Conservation (phyloP, 2,797 vertebrate genomes). For the Halcyon chelicuti region DNA sequence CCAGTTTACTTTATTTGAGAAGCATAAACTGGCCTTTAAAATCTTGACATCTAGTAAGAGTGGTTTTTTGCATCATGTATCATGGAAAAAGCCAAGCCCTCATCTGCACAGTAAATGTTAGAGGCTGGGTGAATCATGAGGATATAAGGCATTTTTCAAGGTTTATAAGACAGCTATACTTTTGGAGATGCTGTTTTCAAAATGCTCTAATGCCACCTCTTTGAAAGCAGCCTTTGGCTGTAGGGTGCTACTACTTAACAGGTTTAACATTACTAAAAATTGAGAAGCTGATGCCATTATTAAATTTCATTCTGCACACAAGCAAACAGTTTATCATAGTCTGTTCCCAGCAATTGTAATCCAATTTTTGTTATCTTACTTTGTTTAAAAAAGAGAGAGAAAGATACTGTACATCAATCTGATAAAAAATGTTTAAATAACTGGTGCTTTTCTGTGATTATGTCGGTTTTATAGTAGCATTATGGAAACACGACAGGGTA, state of each 20-base stretch:
- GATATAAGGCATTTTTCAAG: neutral
- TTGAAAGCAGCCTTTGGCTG: slow-evolving; percentile 29
- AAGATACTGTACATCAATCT: slow-evolving; percentile 42
- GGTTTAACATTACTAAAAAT: slow-evolving; percentile 39
- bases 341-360: slow-evolving; percentile 74
- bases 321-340: slow-evolving; percentile 74
- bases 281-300: slow-evolving; percentile 33
- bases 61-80: neutral
- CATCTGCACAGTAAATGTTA: slow-evolving; percentile 42
- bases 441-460: slow-evolving; percentile 65
- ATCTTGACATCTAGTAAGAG: neutral
- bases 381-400: slow-evolving; percentile 29
- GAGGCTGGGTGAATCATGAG: slow-evolving; percentile 40
- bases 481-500: slow-evolving; percentile 72
- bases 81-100: slow-evolving; percentile 32
- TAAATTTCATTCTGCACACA: slow-evolving; percentile 55
- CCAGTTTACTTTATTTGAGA: neutral
- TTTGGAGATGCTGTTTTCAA: neutral
- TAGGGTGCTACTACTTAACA: slow-evolving; percentile 28
- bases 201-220: neutral
- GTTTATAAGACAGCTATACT: slow-evolving; percentile 15
- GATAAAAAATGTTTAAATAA: slow-evolving; percentile 74
- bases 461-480: slow-evolving; percentile 66
- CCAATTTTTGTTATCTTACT: slow-evolving; percentile 72
- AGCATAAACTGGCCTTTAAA: slow-evolving; percentile 12